Evolutionary conservation across 2,797 vertebrate genomes (phyloP).

Genomic region (Channa striata): DNA sequence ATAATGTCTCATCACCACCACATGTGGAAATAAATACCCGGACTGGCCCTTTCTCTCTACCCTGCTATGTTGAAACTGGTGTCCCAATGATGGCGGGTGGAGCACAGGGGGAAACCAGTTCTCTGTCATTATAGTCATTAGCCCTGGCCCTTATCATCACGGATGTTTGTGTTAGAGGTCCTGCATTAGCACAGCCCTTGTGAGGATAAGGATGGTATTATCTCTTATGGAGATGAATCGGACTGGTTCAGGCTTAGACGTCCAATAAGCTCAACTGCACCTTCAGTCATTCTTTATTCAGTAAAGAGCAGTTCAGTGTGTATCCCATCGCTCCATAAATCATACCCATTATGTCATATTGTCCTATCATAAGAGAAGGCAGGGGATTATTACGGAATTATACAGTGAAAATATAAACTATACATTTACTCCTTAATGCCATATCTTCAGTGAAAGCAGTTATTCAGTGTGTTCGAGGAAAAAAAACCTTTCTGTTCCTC

Average conservation of each 20-base stretch:
- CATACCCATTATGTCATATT: slow-evolving; percentile 24
- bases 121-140: slow-evolving; percentile 75
- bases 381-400: slow-evolving; percentile 34
- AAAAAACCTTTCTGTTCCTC: neutral
- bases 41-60: slow-evolving; percentile 24
- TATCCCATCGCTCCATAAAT: slow-evolving; percentile 7
- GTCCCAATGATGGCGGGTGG: slow-evolving; percentile 54
- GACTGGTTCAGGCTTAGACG: neutral
- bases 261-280: neutral
- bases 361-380: slow-evolving; percentile 11
- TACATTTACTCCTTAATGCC: slow-evolving; percentile 31
- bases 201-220: slow-evolving; percentile 24
- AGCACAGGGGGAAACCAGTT: slow-evolving; percentile 67
- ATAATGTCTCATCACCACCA: slow-evolving; percentile 58
- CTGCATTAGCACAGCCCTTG: slow-evolving; percentile 30
- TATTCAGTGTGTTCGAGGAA: neutral
- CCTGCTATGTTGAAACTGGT: slow-evolving; percentile 31
- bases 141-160: slow-evolving; percentile 57
- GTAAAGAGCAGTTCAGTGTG: neutral
- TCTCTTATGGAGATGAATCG: slow-evolving; percentile 9
- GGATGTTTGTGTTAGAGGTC: slow-evolving; percentile 71
- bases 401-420: slow-evolving; percentile 23
- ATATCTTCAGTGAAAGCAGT: slow-evolving; percentile 9
- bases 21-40: slow-evolving; percentile 54
- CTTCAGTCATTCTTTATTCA: slow-evolving; percentile 10